Percentiles rank a stretch among this genome's conserved stretches.
phyloP scores from a whole-genome alignment of 2,113 vertebrate species.

The Emydocephalus ijimae region DNA sequence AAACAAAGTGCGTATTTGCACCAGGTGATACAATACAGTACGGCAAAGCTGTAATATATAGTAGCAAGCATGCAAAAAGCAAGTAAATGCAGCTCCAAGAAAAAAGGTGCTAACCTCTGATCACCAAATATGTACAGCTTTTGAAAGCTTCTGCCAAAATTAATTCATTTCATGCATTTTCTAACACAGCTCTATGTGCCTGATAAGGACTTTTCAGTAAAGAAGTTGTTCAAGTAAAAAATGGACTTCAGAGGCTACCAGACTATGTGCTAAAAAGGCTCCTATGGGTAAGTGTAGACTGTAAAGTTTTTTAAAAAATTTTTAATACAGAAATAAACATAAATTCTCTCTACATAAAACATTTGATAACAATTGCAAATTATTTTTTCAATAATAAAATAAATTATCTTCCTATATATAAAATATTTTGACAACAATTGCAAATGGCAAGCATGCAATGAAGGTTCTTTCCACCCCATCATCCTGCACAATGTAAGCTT shows the following conservation, averaged over 20 bases:
- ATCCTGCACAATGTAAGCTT: neutral
- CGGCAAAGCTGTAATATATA: neutral
- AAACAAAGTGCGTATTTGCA: neutral
- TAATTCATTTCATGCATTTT: neutral
- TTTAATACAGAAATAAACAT: neutral
- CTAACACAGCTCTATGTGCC: neutral
- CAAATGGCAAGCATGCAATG: neutral
- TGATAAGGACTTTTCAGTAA: neutral
- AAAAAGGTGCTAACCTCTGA: neutral
- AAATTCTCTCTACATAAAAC: neutral
- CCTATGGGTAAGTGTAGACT: neutral
- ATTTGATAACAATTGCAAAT: neutral
- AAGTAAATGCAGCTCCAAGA: neutral
- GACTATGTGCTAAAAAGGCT: neutral
- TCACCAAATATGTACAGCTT: neutral
- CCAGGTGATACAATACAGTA: neutral
- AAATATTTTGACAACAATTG: neutral
- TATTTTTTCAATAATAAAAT: neutral
- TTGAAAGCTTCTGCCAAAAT: neutral
- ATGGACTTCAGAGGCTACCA: neutral
- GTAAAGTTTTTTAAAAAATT: neutral
- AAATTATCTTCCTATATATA: neutral
- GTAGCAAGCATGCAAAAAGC: neutral
- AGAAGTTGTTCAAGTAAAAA: neutral
- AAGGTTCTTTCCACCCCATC: neutral